Conservation (phyloP, 2,888 invertebrate species). For the Melitaea athalia region DNA sequence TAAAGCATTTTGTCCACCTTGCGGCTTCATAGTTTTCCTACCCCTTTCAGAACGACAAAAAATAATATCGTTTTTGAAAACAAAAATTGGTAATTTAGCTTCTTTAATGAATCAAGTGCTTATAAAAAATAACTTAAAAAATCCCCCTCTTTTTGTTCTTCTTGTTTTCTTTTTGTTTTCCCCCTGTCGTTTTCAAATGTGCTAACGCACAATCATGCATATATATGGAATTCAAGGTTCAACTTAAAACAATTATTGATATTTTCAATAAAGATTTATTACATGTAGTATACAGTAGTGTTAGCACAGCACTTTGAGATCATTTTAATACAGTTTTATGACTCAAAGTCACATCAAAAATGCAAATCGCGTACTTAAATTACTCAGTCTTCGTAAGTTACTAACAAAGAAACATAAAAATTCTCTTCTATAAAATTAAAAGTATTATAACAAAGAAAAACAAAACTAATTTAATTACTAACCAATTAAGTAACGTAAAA, state of each 20-base stretch:
- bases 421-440: too few relatives aligned
- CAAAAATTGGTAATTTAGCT: background rate
- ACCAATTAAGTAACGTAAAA: background rate
- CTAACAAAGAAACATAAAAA: too few relatives aligned
- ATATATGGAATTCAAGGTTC: background rate
- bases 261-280: background rate
- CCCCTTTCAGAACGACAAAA: slow-evolving; percentile 1
- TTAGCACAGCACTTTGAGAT: background rate
- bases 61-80: background rate
- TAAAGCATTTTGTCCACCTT: slow-evolving; percentile 19
- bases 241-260: background rate
- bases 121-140: background rate
- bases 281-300: too few relatives aligned
- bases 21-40: too few relatives aligned
- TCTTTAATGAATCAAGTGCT: background rate
- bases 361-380: too few relatives aligned
- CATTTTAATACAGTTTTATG: background rate
- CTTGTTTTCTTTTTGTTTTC: too few relatives aligned
- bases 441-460: too few relatives aligned
- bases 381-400: too few relatives aligned
- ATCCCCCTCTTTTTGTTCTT: background rate
- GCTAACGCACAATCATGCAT: background rate
- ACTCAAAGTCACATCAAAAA: too few relatives aligned
- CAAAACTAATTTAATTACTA: background rate
- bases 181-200: background rate